Base-by-base conservation (phyloP, 2,797 vertebrate genomes). In the Mionectes olivaceus region DNA sequence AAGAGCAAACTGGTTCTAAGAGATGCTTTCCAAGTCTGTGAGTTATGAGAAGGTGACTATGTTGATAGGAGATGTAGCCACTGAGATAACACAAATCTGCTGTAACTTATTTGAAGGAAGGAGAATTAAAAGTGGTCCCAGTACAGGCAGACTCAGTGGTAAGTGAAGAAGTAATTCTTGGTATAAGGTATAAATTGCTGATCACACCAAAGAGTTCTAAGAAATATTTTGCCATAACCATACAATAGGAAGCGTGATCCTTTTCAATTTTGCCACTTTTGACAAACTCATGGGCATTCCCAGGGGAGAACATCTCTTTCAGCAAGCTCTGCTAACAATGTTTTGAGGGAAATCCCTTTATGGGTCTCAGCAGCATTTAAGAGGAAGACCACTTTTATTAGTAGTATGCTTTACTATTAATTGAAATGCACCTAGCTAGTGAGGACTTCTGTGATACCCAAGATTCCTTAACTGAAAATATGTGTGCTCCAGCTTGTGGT, bases 401-500 rank as follows among this genome's bases (percentile, higher is more conserved):
- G 35, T 18, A 76, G 17, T 33, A 59, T 70, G 39, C 10, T 79
- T 79, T 52, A 33, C 41, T 78, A 30, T 69, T 76, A 78, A 84
- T 87, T 32, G 2, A 68, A 87, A 64, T 33, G 27, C 71, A 84
- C 63, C 57, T 69, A 39, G 35, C 43, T 41, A 55, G 49, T 55
- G n/a, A 87, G 35, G 23, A 46, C 37, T 77, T 64, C 28, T 60
- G 56, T 75, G 27, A 75, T 53, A n/a, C 19, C 64, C 39, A 55
- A 55, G n/a, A 55, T 47, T 30, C 39, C 32, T 41, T 44, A 71
- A 65, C 10, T 78, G 14, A 52, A 23, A 57, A 3, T 56, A 75
- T 0, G 0, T 23, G 9, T 1, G 1, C 46, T 80, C 17, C n/a
- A 69, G 18, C 12, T 82, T 69, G n/a, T 0, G 1, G 61, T 59